These are phyloP conservation scores for Myotis pilosus DNA, from an alignment of 2,797 vertebrate species.

Conservation along the genomic window DNA sequence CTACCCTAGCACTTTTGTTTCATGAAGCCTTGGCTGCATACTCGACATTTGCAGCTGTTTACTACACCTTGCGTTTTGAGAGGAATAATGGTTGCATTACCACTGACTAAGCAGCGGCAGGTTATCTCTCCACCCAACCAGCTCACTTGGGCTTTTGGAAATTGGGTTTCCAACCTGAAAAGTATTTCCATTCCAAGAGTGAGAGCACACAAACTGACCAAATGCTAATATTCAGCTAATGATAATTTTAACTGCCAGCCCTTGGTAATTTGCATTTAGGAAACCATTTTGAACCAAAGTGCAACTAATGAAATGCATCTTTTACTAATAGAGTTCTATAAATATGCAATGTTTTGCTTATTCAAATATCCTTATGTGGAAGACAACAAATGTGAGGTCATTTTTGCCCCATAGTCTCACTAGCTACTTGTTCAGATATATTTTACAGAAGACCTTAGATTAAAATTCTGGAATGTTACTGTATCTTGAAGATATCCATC, in stretches of 20 bases:
- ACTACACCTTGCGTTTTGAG: constrained; percentile 16
- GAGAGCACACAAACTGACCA: not conserved
- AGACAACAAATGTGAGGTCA: constrained; percentile 7
- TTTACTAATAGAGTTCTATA: constrained; percentile 40
- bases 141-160: constrained; percentile 38
- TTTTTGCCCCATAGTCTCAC: not conserved
- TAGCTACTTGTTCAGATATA: not conserved
- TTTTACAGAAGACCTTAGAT: not conserved
- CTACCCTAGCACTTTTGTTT: constrained; percentile 8
- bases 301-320: not conserved
- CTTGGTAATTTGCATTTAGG: constrained; percentile 52
- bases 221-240: not conserved
- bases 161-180: constrained; percentile 23
- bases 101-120: not conserved
- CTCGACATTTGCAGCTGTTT: constrained; percentile 3
- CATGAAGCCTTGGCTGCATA: constrained; percentile 12
- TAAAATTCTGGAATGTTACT: not conserved
- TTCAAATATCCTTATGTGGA: not conserved
- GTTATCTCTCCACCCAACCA: constrained; percentile 53
- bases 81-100: not conserved
- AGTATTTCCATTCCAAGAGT: not conserved
- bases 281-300: constrained; percentile 46
- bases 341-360: not conserved
- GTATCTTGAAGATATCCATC: not conserved
- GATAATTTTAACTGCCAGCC: not conserved